Percentiles rank a stretch among this genome's conserved stretches.
Conservation (phyloP, 2,888 invertebrate genomes). For the Strigamia maritima region DNA sequence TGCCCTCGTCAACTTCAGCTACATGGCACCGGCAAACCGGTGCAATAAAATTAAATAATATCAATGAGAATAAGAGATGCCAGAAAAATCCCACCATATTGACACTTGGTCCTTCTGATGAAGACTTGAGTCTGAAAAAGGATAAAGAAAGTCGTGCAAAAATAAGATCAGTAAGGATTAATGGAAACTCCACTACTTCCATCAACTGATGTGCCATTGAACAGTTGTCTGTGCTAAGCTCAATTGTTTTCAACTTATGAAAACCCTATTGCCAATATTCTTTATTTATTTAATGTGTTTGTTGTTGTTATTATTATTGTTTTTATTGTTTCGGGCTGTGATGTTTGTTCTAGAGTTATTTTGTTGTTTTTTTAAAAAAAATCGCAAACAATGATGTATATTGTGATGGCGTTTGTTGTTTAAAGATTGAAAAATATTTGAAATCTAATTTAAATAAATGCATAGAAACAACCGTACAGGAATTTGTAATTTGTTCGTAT, state of each 20-base stretch:
- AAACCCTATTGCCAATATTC: neutral
- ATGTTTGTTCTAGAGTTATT: too few relatives aligned
- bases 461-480: too few relatives aligned
- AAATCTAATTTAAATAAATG: too few relatives aligned
- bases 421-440: too few relatives aligned
- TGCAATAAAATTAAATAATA: neutral
- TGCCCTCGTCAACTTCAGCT: neutral
- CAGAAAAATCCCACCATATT: neutral
- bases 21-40: neutral
- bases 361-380: too few relatives aligned
- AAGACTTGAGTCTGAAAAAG: neutral
- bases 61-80: neutral
- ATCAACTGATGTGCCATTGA: neutral
- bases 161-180: neutral
- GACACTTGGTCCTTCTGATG: neutral
- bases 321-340: too few relatives aligned
- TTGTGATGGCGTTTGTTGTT: too few relatives aligned
- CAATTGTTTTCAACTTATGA: neutral
- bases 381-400: too few relatives aligned
- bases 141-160: neutral
- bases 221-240: neutral
- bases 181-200: neutral
- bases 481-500: too few relatives aligned
- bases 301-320: too few relatives aligned
- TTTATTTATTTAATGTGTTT: neutral